Percentiles rank a stretch among this genome's conserved stretches.
phyloP scores from a whole-genome alignment of 2,888 invertebrate genomes.

The Drosophila gaucha region DNA sequence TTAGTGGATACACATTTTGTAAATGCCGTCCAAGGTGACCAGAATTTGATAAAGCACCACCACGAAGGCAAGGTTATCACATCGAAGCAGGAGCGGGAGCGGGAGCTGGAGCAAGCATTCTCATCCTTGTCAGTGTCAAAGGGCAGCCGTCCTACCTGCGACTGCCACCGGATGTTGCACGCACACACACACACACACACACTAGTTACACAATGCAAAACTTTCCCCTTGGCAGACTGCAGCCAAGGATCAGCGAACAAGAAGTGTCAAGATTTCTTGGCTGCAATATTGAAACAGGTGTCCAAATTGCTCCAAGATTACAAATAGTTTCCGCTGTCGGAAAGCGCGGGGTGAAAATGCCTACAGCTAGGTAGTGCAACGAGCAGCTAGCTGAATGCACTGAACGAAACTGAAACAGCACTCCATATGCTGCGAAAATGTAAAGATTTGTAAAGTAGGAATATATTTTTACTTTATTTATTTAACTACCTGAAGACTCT shows the following conservation, averaged over 20 bases:
- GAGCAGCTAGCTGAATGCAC: background rate
- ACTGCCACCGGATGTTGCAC: slow-evolving; percentile 55
- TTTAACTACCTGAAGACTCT: too few species aligned
- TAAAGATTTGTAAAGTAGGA: too few species aligned
- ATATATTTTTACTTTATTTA: too few species aligned
- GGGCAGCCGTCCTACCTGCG: slow-evolving; percentile 45
- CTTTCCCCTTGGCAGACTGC: slow-evolving; percentile 29
- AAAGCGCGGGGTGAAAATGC: background rate
- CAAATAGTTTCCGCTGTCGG: slow-evolving; percentile 56
- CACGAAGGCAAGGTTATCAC: slow-evolving; percentile 70
- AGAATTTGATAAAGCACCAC: slow-evolving; percentile 74
- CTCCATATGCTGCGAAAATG: too few species aligned
- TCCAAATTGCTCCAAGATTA: slow-evolving; percentile 64
- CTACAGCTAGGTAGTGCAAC: background rate
- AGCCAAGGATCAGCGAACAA: slow-evolving; percentile 52
- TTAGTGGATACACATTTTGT: slow-evolving; percentile 69
- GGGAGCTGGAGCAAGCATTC: slow-evolving; percentile 2
- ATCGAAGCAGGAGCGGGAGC: slow-evolving; percentile 12
- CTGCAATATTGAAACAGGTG: slow-evolving; percentile 78
- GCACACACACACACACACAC: slow-evolving; percentile 14
- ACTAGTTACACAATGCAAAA: slow-evolving; percentile 43
- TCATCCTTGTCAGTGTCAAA: slow-evolving; percentile 46
- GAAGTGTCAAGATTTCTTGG: slow-evolving; percentile 57
- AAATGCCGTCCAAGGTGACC: slow-evolving; percentile 78
- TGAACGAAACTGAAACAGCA: too few species aligned